Base-by-base conservation (phyloP, 2,797 vertebrate genomes). In the Telmatherina bonti region DNA sequence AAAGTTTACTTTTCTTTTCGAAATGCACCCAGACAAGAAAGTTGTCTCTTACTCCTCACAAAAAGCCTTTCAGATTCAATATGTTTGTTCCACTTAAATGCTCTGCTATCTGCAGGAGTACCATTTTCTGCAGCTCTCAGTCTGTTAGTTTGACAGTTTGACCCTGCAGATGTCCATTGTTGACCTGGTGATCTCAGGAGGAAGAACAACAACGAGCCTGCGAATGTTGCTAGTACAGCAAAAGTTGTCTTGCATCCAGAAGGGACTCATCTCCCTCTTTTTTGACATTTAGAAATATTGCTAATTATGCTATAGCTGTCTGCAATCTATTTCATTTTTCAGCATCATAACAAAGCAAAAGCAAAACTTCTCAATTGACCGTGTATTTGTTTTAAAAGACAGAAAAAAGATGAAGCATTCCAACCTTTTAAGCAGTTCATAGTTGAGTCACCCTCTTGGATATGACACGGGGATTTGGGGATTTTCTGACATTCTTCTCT, bases 131-230 rank as follows among this genome's bases (percentile, higher is more conserved):
- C 1, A 2, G 52, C 20, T 26, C 27, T 81, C 72, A 9, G 26
- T 55, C 59, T 49, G 73, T 70, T 52, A 62, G 65, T 45, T 49
- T 63, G 70, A 80, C 68, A 30, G 55, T 61, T 10, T 72, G 62
- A 72, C 70, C 74, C 52, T 22, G 36, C 85, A 83, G 79, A 86
- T 85, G 83, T 78, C 76, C 35, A 18, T 13, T 55, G 65, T 15
- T 74, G 72, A 78, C 62, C 70, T 26, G 41, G 0, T 0, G 16
- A 54, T 67, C 74, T 76, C 59, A 0, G 27, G 56, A 63, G 61
- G 59, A 57, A 51, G 26, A 72, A 70, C 51, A 81, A 63, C 73
- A 76, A 41, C 29, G 30, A 15, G 54, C 38, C 15, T 72, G 63
- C 52, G 78, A 78, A 68, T 45, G 29, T 55, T 51, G 22, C 52